Base-by-base conservation (phyloP, 2,888 invertebrate genomes). In the Cinara cedri region DNA sequence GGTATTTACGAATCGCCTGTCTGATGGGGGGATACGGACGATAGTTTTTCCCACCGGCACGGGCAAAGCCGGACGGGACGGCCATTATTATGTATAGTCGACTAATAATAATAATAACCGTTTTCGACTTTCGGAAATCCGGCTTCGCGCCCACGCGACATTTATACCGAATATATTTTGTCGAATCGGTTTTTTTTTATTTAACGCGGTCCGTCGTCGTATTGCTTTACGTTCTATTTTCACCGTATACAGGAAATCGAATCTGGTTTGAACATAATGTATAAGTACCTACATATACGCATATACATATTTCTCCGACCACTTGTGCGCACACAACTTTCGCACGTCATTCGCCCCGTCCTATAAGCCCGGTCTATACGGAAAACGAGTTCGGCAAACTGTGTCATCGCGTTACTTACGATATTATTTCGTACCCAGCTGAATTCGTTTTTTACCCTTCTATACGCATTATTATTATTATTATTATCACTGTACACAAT, bases 281-380 rank as follows among this genome's bases (percentile, higher is more conserved):
- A 34, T 71, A n/a, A n/a, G n/a, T 16, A 51, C 6, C 11, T 16
- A 16, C 16, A 51, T 51, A 16, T 14, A 16, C 6, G 11, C 11
- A 51, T 51, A 51, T 14, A 51, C 16, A 51, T 34, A 66, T 54
- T 19, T 19, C 21, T 21, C n/a, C 46, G 13, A 72, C 72, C 57
- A 60, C 72, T 72, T 60, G 60, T 72, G 46, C 49, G 54, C 70
- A 26, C 10, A n/a, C 42, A 74, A 74, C 63, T 74, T 74, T 63
- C 42, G 63, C 49, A 21, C 51, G 21, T 42, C 42, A 34, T 46
- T 10, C 26, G 24, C 46, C n/a, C n/a, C n/a, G n/a, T n/a, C 34
- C 19, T 13, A 4, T 8, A 3, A 14, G 70, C 74, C 60, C 72
- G 49, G 34, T 74, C 51, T 21, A 51, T 14, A n/a, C n/a, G n/a